A percentile compares a stretch with the other conserved stretches of the same genome.
phyloP scores from a whole-genome alignment of 2,888 invertebrate genomes.

The Leptogaster cylindrica region DNA sequence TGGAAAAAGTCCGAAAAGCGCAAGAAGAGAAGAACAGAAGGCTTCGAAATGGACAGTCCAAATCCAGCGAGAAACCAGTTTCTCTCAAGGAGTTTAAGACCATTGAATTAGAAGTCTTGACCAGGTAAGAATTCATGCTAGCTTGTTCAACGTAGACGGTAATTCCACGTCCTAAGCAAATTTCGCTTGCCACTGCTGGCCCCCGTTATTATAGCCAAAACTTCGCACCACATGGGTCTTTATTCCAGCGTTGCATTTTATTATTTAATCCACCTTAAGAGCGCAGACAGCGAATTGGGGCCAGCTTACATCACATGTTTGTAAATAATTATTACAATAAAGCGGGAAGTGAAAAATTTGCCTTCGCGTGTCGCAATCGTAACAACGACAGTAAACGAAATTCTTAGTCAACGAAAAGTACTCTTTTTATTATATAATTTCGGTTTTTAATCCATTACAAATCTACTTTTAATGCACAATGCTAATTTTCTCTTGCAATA shows the following conservation, averaged over 20 bases:
- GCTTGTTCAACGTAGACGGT: too few relatives aligned
- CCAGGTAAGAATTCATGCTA: conserved; percentile 70
- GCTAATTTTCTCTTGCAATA: conserved; percentile 15
- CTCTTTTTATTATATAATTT: not conserved
- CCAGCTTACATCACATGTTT: conserved; percentile 24
- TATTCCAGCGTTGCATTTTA: too few relatives aligned
- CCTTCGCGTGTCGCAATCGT: not conserved
- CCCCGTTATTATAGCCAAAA: too few relatives aligned
- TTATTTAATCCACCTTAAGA: conserved; percentile 16
- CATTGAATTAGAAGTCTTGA: conserved; percentile 77
- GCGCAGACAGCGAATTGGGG: conserved; percentile 11
- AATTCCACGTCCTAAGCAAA: too few relatives aligned
- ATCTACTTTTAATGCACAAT: too few relatives aligned
- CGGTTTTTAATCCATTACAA: not conserved
- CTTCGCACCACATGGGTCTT: too few relatives aligned
- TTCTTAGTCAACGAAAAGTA: not conserved
- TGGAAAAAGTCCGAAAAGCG: conserved; percentile 67
- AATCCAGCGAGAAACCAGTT: conserved; percentile 51
- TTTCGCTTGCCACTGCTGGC: too few relatives aligned
- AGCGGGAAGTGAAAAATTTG: not conserved
- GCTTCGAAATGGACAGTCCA: conserved; percentile 53
- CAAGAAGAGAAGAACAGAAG: conserved; percentile 58
- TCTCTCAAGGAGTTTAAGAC: conserved; percentile 74
- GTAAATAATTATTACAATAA: not conserved
- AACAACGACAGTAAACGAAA: not conserved